Conservation (phyloP, 2,113 vertebrate species). For the Arizona elegans region DNA sequence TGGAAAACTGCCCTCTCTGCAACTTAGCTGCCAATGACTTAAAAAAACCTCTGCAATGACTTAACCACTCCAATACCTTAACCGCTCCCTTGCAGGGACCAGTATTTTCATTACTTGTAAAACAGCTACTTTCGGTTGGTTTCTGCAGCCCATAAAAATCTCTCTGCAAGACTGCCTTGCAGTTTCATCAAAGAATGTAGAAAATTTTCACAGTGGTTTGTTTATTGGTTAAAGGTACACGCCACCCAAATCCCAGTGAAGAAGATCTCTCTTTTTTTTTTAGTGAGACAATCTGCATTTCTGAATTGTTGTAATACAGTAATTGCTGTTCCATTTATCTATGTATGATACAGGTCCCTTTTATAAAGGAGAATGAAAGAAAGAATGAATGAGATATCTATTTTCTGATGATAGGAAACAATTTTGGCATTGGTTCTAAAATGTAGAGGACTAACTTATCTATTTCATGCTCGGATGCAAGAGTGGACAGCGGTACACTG, state of each 20-base stretch:
- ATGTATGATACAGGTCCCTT: not conserved
- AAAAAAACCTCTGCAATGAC: not conserved
- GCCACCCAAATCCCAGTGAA: not conserved
- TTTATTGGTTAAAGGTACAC: not conserved
- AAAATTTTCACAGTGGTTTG: not conserved
- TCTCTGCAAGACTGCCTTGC: not conserved
- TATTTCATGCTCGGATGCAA: not conserved
- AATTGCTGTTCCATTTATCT: not conserved
- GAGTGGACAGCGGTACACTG: not conserved
- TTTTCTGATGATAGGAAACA: not conserved
- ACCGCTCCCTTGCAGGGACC: not conserved
- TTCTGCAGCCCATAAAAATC: not conserved
- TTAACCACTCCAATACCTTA: not conserved
- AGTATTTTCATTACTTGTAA: not conserved
- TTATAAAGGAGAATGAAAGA: not conserved
- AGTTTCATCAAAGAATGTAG: not conserved
- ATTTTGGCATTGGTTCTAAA: not conserved
- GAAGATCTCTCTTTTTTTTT: not conserved
- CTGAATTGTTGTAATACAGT: not conserved
- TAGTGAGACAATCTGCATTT: not conserved
- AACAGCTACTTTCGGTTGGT: not conserved
- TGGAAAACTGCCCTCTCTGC: not conserved
- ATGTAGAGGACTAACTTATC: not conserved
- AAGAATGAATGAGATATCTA: not conserved
- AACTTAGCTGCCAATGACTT: not conserved